These are phyloP conservation scores for Myotis planiceps DNA, from an alignment of 2,797 vertebrate genomes.

Conservation along the genomic window DNA sequence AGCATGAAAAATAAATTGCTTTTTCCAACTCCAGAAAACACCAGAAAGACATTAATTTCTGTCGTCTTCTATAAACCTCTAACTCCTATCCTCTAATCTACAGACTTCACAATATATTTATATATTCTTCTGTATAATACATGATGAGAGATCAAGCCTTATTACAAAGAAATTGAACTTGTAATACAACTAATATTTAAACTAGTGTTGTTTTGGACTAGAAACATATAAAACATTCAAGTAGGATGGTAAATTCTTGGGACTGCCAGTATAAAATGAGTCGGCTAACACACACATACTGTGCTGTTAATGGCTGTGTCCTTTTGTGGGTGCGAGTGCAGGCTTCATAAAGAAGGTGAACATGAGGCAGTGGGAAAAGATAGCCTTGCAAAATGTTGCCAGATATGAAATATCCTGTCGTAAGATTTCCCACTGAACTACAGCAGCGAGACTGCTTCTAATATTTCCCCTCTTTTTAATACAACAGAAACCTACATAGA, in stretches of 20 bases:
- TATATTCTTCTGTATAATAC: conserved; percentile 75
- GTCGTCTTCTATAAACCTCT: conserved; percentile 52
- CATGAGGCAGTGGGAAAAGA: conserved; percentile 69
- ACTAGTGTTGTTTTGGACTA: conserved; percentile 42
- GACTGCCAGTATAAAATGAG: background rate
- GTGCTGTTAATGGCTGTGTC: background rate
- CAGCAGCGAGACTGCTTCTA: conserved; percentile 71
- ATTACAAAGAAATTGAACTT: conserved; percentile 75
- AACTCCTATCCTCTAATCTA: conserved; percentile 42
- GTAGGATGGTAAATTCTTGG: background rate
- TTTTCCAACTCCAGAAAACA: conserved; percentile 60
- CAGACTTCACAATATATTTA: conserved; percentile 19
- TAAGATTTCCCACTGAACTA: conserved; percentile 82
- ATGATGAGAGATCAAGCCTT: conserved; percentile 77
- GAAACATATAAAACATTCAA: conserved; percentile 38
- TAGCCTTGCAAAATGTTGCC: conserved; percentile 83
- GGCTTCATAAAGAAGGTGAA: conserved; percentile 75
- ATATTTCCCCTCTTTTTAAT: conserved; percentile 83
- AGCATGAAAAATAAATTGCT: conserved; percentile 72
- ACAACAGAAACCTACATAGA: conserved; percentile 77
- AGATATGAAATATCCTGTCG: conserved; percentile 82
- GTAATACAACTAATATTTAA: conserved; percentile 83
- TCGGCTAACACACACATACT: background rate
- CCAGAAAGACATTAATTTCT: conserved; percentile 63
- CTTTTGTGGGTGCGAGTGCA: background rate